Evolutionary conservation across 2,888 invertebrate genomes (phyloP).

Genomic region (Cremastinae sp.): DNA sequence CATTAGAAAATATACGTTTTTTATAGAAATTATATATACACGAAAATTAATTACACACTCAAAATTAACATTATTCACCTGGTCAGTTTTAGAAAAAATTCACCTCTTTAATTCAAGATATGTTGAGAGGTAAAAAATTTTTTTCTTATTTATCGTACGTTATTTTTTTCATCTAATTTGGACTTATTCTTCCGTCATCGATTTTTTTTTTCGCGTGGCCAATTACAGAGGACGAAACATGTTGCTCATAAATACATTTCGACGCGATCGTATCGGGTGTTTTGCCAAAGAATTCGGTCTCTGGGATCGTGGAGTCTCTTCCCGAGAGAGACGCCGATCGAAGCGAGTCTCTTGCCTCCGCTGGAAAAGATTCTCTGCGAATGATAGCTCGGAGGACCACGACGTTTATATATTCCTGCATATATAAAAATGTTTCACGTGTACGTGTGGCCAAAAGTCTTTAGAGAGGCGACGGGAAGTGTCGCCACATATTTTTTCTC

Average conservation of each 20-base stretch:
- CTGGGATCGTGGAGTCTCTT: conserved; percentile 7
- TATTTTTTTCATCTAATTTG: no score
- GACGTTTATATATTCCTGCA: neutral
- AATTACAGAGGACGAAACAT: conserved; percentile 39
- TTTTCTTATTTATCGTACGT: no score
- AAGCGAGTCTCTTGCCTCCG: conserved; percentile 31
- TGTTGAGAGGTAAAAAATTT: no score
- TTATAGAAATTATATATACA: no score
- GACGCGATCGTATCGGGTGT: conserved; percentile 55
- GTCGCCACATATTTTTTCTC: conserved; percentile 24
- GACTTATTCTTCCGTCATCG: no score
- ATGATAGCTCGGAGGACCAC: conserved; percentile 24
- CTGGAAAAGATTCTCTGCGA: conserved; percentile 31
- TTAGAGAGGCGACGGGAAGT: conserved; percentile 42
- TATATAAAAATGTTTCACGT: conserved; percentile 16
- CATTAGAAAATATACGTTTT: no score
- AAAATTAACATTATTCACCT: no score
- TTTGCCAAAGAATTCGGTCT: conserved; percentile 50
- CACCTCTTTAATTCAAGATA: no score
- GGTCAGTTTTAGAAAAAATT: no score
- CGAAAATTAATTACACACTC: no score
- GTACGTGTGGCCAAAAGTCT: conserved; percentile 41
- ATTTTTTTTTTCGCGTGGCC: no score
- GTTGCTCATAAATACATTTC: conserved; percentile 44
- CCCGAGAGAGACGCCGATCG: neutral